A percentile compares a stretch with the other conserved stretches of the same genome.
Evolutionary conservation across 2,888 invertebrate genomes (phyloP).

Genomic region (Schizotus pectinicornis): DNA sequence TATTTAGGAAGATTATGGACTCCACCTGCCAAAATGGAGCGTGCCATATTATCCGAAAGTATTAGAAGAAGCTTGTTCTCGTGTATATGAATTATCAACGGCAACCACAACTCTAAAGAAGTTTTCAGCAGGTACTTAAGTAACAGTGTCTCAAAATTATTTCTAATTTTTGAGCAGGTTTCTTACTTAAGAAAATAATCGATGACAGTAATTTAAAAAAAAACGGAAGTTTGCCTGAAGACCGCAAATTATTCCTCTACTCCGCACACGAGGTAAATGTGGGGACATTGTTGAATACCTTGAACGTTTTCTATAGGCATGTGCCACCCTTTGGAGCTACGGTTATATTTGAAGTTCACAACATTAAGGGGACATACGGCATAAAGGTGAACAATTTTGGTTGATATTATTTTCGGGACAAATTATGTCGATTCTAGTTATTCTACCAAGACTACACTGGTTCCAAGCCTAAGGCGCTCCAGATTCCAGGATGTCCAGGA

Average conservation of each 20-base stretch:
- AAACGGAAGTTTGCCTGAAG: conserved; percentile 33
- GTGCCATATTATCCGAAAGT: conserved; percentile 51
- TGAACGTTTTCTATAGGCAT: conserved; percentile 42
- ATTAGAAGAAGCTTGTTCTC: conserved; percentile 47
- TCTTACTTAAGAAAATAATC: conserved; percentile 48
- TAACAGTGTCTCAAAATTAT: too few species aligned
- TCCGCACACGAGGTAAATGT: conserved; percentile 52
- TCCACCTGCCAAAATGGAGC: conserved; percentile 58
- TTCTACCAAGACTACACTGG: conserved; percentile 17
- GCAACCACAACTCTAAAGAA: conserved; percentile 40
- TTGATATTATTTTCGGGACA: background rate
- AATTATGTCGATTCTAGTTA: conserved; percentile 11
- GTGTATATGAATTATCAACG: conserved; percentile 51
- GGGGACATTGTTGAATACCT: conserved; percentile 44
- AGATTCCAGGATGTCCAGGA: conserved; percentile 17
- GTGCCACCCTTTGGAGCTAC: conserved; percentile 50
- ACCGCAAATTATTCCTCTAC: conserved; percentile 50
- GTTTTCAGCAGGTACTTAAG: conserved; percentile 21
- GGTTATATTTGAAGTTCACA: conserved; percentile 46
- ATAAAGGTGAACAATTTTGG: conserved; percentile 30
- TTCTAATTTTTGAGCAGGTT: conserved; percentile 24
- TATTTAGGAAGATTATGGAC: conserved; percentile 46
- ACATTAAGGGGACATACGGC: conserved; percentile 33
- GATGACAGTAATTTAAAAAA: conserved; percentile 43
- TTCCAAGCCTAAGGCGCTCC: conserved; percentile 4